Conservation (phyloP, 2,113 vertebrate species). For the Grammomys surdaster region DNA sequence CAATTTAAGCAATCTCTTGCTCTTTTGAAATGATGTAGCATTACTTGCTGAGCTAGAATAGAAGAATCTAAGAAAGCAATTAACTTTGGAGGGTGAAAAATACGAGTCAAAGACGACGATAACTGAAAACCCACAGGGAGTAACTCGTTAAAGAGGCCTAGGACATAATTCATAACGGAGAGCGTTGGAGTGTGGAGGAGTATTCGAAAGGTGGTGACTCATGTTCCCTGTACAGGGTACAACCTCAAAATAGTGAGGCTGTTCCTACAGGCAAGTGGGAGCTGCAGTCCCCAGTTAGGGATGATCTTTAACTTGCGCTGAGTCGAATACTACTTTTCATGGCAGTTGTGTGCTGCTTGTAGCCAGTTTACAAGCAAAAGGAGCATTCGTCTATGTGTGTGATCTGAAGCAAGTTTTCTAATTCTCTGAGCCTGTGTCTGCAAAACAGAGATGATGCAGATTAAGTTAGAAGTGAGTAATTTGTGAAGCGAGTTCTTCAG, state of each 20-base stretch:
- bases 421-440: slow-evolving; percentile 7
- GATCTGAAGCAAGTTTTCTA: not conserved
- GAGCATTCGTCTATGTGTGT: not conserved
- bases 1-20: not conserved
- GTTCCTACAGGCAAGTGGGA: not conserved
- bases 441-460: not conserved
- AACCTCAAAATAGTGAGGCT: slow-evolving; percentile 44
- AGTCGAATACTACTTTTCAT: not conserved
- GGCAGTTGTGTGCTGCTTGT: not conserved
- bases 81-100: slow-evolving; percentile 35
- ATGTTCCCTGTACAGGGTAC: not conserved
- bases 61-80: slow-evolving; percentile 42
- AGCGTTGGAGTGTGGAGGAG: slow-evolving; percentile 35
- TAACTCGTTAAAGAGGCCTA: slow-evolving; percentile 47
- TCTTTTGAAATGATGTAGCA: not conserved
- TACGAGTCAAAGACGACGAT: slow-evolving; percentile 6
- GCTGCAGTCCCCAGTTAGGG: not conserved
- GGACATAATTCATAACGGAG: slow-evolving; percentile 48
- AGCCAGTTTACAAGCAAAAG: not conserved
- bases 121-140: slow-evolving; percentile 3
- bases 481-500: not conserved
- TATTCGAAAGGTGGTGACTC: slow-evolving; percentile 1
- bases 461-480: not conserved
- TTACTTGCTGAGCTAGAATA: slow-evolving; percentile 38
- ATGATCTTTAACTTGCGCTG: not conserved